Conservation (phyloP, 2,113 vertebrate species). For the Apteryx owenii region DNA sequence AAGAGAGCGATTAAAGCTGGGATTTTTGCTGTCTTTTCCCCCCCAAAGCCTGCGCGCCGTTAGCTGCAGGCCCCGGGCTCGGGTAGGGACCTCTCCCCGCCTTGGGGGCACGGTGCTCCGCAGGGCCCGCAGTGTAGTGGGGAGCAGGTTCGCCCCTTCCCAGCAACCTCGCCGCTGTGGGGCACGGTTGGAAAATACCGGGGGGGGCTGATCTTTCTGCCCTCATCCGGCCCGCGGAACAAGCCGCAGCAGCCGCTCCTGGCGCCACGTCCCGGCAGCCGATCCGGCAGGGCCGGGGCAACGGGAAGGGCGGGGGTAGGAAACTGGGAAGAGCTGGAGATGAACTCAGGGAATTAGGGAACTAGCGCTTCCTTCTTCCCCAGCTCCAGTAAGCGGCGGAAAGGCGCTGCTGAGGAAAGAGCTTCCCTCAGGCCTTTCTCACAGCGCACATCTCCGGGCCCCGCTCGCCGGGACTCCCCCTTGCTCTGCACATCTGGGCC, state of each 20-base stretch:
- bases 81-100: too few species aligned
- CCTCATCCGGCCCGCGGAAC: not conserved
- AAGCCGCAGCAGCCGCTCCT: too few species aligned
- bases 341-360: not conserved
- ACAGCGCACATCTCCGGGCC: too few species aligned
- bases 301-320: rapidly evolving
- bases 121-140: not conserved
- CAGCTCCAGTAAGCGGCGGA: not conserved
- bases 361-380: rapidly evolving
- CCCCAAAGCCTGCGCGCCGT: not conserved
- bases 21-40: not conserved
- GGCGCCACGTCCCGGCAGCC: too few species aligned
- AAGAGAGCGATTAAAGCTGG: too few species aligned
- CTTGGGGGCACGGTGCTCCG: not conserved
- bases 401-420: too few species aligned
- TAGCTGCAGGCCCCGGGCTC: too few species aligned
- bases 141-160: not conserved
- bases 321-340: not conserved
- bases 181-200: too few species aligned
- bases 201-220: not conserved
- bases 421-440: too few species aligned
- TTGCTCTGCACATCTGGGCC: too few species aligned
- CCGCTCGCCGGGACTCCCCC: too few species aligned
- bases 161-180: not conserved
- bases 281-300: not conserved